Conservation (phyloP, 2,113 vertebrate species). For the Talpa occidentalis region DNA sequence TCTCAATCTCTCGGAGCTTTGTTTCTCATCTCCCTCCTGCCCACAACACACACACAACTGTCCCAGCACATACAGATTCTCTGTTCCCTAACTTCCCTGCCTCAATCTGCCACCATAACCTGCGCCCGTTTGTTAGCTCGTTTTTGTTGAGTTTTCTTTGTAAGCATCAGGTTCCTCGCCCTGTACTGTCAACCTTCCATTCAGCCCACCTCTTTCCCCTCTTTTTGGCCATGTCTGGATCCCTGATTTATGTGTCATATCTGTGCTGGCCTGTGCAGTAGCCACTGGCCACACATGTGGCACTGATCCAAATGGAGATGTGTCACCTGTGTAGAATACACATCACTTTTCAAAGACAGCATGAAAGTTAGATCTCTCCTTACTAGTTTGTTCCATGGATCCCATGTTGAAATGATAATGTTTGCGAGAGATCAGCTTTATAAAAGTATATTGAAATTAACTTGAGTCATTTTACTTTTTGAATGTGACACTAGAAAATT, state of each 20-base stretch:
- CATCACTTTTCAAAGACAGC: not conserved
- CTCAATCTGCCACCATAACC: not conserved
- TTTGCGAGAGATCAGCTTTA: not conserved
- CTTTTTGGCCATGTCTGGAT: not conserved
- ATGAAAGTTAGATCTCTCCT: not conserved
- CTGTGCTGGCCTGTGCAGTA: not conserved
- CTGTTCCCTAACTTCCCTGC: not conserved
- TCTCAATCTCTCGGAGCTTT: not conserved
- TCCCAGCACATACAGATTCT: not conserved
- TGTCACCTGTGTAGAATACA: not conserved
- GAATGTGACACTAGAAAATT: not conserved
- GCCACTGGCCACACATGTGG: not conserved
- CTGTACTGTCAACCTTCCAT: not conserved
- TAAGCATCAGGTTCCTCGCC: slow-evolving; percentile 18
- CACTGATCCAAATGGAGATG: not conserved
- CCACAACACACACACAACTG: not conserved
- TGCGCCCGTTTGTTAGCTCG: not conserved
- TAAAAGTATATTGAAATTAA: not conserved
- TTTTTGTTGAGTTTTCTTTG: not conserved
- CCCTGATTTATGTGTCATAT: not conserved
- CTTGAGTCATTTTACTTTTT: slow-evolving; percentile 22
- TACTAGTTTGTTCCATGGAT: not conserved
- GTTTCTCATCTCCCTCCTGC: not conserved
- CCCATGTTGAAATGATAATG: not conserved
- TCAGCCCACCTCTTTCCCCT: not conserved